Evolutionary conservation across 2,888 invertebrate species (phyloP).

Genomic region (Eretmocerus hayati): DNA sequence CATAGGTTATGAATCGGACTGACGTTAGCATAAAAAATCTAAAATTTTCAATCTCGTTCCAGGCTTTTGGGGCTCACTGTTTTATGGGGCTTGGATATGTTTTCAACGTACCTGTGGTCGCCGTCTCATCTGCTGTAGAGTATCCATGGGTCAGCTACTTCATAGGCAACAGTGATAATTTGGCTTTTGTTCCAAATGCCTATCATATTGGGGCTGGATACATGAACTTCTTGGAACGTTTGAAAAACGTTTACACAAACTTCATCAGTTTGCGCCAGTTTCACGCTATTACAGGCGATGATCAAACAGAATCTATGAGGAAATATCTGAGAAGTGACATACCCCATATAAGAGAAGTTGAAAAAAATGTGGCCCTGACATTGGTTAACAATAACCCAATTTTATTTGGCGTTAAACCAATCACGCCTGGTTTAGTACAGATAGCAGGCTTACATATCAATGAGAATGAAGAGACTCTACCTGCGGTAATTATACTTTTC

Average conservation of each 20-base stretch:
- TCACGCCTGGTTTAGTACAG: constrained; percentile 47
- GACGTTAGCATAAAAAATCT: constrained; percentile 4
- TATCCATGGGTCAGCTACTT: constrained; percentile 23
- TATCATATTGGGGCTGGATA: background rate
- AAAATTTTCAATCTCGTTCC: too few species aligned
- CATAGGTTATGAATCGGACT: too few species aligned
- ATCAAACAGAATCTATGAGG: constrained; percentile 26
- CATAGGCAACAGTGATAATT: constrained; percentile 26
- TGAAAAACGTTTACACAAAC: constrained; percentile 22
- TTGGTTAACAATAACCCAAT: constrained; percentile 50
- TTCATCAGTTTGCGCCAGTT: constrained; percentile 8
- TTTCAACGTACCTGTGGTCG: constrained; percentile 28
- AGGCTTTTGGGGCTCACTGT: constrained; percentile 28
- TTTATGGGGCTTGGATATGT: constrained; percentile 31
- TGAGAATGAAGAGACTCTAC: constrained; percentile 16
- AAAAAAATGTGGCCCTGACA: constrained; percentile 47
- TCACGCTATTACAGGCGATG: constrained; percentile 9
- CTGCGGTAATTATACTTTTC: constrained; percentile 6
- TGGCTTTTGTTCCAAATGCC: constrained; percentile 21
- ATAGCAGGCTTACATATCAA: constrained; percentile 52
- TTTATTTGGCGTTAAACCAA: constrained; percentile 46
- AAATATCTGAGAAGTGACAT: constrained; percentile 32
- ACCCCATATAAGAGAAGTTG: constrained; percentile 44
- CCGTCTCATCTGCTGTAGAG: constrained; percentile 14
- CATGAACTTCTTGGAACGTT: constrained; percentile 27